Conservation (phyloP, 2,888 invertebrate species). For the Camponotus fellah region DNA sequence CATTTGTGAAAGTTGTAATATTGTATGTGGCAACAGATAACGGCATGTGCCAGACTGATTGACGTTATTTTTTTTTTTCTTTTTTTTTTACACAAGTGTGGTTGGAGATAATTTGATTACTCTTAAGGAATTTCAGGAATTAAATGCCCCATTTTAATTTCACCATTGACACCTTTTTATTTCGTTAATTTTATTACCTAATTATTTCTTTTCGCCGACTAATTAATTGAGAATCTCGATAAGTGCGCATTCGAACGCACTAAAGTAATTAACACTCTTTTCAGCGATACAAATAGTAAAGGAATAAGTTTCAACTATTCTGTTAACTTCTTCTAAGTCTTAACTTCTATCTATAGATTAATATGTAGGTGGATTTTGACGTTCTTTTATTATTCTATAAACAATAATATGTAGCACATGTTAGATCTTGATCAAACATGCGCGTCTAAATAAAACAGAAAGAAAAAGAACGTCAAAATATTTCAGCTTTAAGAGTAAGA, state of each 20-base stretch:
- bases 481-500: constrained; percentile 74
- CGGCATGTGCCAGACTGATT: constrained; percentile 86
- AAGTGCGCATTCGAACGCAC: constrained; percentile 19
- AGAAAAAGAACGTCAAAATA: constrained; percentile 74
- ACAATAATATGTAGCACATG: not conserved
- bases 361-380: constrained; percentile 76
- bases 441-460: constrained; percentile 47
- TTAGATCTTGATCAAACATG: not conserved
- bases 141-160: constrained; percentile 46
- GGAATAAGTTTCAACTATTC: constrained; percentile 63
- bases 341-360: constrained; percentile 64
- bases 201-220: constrained; percentile 46
- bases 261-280: constrained; percentile 67
- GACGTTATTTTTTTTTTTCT: constrained; percentile 78
- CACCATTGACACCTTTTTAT: constrained; percentile 30
- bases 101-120: constrained; percentile 66
- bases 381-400: constrained; percentile 63
- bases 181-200: constrained; percentile 50
- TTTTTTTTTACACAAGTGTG: constrained; percentile 62
- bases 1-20: constrained; percentile 79
- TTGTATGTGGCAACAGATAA: constrained; percentile 85
- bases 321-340: constrained; percentile 50
- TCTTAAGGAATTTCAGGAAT: constrained; percentile 52
- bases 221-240: constrained; percentile 53
- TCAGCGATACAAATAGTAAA: constrained; percentile 64